These are phyloP conservation scores for Xiphophorus hellerii DNA, from an alignment of 2,113 vertebrate species.

Conservation along the genomic window DNA sequence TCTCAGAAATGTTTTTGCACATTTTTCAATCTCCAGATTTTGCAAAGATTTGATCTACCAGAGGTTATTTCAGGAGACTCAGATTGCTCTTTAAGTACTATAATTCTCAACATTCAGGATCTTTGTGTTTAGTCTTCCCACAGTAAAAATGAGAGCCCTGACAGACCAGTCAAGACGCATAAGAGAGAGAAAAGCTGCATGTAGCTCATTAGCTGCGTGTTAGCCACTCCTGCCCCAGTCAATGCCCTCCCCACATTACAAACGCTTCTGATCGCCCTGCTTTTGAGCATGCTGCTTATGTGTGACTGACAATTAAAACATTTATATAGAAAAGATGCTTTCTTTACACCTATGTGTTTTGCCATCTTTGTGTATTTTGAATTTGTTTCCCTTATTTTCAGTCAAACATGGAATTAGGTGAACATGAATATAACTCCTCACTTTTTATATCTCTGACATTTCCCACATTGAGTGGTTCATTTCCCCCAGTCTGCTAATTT, in stretches of 20 bases:
- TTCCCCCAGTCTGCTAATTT: conserved; percentile 57
- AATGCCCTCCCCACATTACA: too few species aligned
- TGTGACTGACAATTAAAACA: background rate
- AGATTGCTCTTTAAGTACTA: background rate
- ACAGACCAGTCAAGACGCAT: too few species aligned
- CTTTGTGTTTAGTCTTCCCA: background rate
- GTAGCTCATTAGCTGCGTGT: too few species aligned
- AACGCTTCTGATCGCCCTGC: too few species aligned
- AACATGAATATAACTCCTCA: background rate
- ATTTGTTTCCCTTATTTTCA: background rate
- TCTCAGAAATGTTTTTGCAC: too few species aligned
- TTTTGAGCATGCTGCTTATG: background rate
- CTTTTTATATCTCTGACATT: conserved; percentile 18
- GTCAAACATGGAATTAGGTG: background rate
- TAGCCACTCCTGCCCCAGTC: too few species aligned
- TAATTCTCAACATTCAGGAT: background rate
- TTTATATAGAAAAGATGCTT: background rate
- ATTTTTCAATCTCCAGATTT: too few species aligned
- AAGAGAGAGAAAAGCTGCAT: too few species aligned
- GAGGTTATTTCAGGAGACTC: background rate
- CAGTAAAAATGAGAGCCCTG: too few species aligned
- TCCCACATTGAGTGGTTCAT: conserved; percentile 62
- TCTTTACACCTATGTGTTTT: background rate
- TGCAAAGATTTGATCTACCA: too few species aligned
- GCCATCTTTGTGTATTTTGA: background rate